Evolutionary conservation across 2,888 invertebrate genomes (phyloP).

Genomic region (Parasteatoda lunata): DNA sequence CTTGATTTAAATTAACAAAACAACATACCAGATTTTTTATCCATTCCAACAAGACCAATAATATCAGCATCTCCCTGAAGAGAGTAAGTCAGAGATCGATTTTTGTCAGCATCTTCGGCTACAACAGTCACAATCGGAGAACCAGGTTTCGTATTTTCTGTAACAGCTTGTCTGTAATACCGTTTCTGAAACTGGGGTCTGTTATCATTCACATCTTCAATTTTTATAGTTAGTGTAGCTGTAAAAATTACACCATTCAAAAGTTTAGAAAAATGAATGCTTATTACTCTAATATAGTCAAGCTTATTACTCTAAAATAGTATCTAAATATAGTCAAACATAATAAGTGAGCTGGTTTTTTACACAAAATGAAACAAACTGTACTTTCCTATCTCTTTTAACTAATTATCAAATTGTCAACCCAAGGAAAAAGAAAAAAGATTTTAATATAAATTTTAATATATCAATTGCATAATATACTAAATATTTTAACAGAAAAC

Average conservation of each 20-base stretch:
- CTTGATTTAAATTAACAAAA: background rate
- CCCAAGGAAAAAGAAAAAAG: no score
- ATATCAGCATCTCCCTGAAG: slow-evolving; percentile 82
- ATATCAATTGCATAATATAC: no score
- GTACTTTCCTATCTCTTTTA: no score
- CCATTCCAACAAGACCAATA: slow-evolving; percentile 82
- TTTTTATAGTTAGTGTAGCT: slow-evolving; percentile 83
- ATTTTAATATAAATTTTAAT: no score
- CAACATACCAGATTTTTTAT: slow-evolving; percentile 81
- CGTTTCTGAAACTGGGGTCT: slow-evolving; percentile 88
- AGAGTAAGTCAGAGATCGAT: slow-evolving; percentile 86
- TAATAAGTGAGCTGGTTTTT: background rate
- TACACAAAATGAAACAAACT: no score
- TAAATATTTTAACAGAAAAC: no score
- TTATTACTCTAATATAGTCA: background rate
- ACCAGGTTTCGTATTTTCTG: slow-evolving; percentile 91
- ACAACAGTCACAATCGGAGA: slow-evolving; percentile 84
- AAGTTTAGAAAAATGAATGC: background rate
- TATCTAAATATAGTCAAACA: background rate
- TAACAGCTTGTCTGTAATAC: slow-evolving; percentile 85
- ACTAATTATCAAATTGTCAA: no score
- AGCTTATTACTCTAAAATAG: background rate
- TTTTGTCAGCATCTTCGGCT: slow-evolving; percentile 91
- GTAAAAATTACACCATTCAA: slow-evolving; percentile 63
- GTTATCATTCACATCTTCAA: slow-evolving; percentile 93